Conservation (phyloP, 2,888 invertebrate genomes). For the Congeria kusceri region DNA sequence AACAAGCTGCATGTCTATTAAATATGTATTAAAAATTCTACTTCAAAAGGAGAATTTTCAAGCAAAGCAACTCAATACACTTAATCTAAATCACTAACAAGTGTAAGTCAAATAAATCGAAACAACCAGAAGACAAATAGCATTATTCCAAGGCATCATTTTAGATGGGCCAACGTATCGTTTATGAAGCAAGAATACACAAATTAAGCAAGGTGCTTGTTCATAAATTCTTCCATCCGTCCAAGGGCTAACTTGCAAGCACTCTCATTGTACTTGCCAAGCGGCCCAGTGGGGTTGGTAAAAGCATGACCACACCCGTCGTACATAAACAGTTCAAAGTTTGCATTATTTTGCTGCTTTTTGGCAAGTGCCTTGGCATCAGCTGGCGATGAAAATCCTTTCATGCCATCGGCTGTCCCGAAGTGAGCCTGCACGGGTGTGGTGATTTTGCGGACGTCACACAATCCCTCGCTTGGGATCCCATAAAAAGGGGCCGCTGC, state of each 20-base stretch:
- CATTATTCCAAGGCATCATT: no score
- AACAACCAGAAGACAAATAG: no score
- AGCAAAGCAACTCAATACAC: no score
- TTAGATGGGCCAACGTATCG: no score
- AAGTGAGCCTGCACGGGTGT: conserved; percentile 82
- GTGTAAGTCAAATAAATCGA: no score
- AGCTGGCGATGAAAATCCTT: conserved; percentile 77
- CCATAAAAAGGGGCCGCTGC: conserved; percentile 83
- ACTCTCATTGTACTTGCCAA: conserved; percentile 68
- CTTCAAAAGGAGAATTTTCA: no score
- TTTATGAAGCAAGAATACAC: no score
- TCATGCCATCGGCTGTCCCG: conserved; percentile 73
- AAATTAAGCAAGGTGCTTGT: conserved; percentile 58
- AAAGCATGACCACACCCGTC: conserved; percentile 77
- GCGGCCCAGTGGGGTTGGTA: conserved; percentile 67
- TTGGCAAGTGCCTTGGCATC: conserved; percentile 71
- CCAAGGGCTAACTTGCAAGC: conserved; percentile 62
- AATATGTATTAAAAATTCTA: no score
- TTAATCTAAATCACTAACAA: no score
- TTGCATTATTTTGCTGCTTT: conserved; percentile 65
- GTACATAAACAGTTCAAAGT: conserved; percentile 73
- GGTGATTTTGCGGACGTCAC: conserved; percentile 75
- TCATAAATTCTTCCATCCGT: conserved; percentile 73
- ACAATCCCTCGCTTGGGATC: conserved; percentile 71
- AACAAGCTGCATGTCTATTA: no score